Evolutionary conservation across 2,888 invertebrate genomes (phyloP).

Genomic region (Pandemis heparana): DNA sequence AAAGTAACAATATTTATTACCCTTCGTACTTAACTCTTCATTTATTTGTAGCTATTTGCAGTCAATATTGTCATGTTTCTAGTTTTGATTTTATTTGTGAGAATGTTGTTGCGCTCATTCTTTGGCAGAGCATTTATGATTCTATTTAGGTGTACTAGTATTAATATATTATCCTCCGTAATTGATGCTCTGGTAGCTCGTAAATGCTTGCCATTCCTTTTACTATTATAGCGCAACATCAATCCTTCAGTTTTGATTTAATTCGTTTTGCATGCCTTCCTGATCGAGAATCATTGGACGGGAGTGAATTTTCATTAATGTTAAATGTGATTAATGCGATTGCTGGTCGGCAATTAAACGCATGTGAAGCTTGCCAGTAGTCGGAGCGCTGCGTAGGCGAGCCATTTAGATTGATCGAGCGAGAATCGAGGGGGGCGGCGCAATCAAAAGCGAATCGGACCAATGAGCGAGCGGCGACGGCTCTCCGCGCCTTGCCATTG

Average conservation of each 20-base stretch:
- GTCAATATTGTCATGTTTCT: not conserved
- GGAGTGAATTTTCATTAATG: constrained; percentile 11
- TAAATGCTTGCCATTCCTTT: constrained; percentile 42
- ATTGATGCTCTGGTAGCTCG: constrained; percentile 46
- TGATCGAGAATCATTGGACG: constrained; percentile 5
- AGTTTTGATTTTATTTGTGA: constrained; percentile 7
- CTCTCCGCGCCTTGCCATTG: constrained; percentile 68
- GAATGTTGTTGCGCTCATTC: constrained; percentile 6
- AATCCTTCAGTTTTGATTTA: constrained; percentile 40
- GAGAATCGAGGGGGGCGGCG: constrained; percentile 81
- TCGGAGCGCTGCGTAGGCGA: constrained; percentile 68
- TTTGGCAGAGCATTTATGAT: constrained; percentile 31
- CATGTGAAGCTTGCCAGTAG: constrained; percentile 59
- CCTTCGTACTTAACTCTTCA: not conserved
- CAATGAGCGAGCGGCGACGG: constrained; percentile 70
- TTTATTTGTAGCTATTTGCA: not conserved
- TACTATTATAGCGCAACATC: constrained; percentile 33
- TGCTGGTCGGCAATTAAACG: constrained; percentile 58
- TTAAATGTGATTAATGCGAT: constrained; percentile 33
- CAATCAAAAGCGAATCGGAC: constrained; percentile 83
- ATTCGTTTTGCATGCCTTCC: constrained; percentile 29
- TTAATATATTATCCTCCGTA: constrained; percentile 41
- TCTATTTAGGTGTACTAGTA: constrained; percentile 35
- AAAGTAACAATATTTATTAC: not conserved
- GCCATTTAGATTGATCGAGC: constrained; percentile 83